Evolutionary conservation across 92 coral and sea anemone genomes (phyloP).

Genomic region (Paramuricea clavata): DNA sequence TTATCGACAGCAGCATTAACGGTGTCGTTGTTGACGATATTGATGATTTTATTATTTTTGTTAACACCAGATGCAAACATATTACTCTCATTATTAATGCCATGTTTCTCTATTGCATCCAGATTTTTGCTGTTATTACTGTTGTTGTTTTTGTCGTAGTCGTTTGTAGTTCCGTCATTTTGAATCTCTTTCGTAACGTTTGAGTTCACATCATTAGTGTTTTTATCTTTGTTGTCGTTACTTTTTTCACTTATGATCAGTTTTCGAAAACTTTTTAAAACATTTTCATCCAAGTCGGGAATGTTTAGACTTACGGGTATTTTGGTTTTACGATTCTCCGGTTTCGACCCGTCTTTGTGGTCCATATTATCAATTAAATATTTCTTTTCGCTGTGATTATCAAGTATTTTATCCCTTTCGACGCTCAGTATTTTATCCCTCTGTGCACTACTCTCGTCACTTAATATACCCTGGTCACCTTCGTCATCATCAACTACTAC

Average conservation of each 20-base stretch:
- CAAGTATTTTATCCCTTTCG: neutral
- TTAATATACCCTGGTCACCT: neutral
- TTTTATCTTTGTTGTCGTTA: neutral
- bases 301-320: neutral
- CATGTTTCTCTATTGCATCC: neutral
- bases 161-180: neutral
- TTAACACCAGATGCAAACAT: neutral
- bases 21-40: neutral
- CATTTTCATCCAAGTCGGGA: neutral
- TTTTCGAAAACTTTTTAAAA: neutral
- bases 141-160: neutral
- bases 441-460: neutral
- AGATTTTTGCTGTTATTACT: neutral
- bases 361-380: neutral
- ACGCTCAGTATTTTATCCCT: too few species aligned
- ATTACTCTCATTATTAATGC: neutral
- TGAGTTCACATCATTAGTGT: neutral
- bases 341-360: neutral
- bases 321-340: neutral
- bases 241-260: neutral
- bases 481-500: slow-evolving; percentile 18
- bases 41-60: neutral
- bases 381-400: too few species aligned
- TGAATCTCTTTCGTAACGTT: neutral
- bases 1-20: neutral